These are phyloP conservation scores for Scolopax bukidnonensis DNA, from an alignment of 2,797 vertebrate species.

Conservation along the genomic window DNA sequence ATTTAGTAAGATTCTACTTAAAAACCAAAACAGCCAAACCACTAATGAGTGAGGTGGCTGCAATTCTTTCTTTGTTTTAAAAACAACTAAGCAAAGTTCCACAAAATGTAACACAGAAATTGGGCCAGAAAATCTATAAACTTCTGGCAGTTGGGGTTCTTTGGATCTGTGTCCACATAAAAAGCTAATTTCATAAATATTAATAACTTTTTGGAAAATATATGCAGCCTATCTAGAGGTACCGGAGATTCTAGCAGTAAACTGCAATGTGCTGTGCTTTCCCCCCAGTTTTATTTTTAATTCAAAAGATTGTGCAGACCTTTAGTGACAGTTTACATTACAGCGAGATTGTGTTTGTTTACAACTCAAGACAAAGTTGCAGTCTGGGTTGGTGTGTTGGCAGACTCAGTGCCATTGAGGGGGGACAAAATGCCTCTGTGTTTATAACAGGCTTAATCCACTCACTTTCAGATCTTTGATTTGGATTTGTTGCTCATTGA, in stretches of 20 bases:
- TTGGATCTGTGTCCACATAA: background rate
- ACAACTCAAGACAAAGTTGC: background rate
- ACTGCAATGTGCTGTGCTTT: background rate
- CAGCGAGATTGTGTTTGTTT: background rate
- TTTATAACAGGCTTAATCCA: background rate
- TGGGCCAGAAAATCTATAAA: background rate
- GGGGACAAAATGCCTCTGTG: background rate
- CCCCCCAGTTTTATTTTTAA: background rate
- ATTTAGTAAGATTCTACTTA: background rate
- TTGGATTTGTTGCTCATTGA: background rate
- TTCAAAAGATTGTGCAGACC: background rate
- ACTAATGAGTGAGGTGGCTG: background rate
- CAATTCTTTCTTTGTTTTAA: background rate
- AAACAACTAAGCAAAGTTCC: background rate
- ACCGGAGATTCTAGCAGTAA: background rate
- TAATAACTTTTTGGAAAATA: background rate
- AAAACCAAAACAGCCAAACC: background rate
- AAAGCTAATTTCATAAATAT: background rate
- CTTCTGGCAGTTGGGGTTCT: background rate
- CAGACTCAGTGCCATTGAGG: background rate
- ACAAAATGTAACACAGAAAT: background rate
- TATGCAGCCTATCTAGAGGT: background rate
- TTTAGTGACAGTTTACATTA: background rate
- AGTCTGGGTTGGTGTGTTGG: background rate
- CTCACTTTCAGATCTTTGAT: background rate